Evolutionary conservation across 2,797 vertebrate genomes (phyloP).

Genomic region (Acrossocheilus wenchowensis): DNA sequence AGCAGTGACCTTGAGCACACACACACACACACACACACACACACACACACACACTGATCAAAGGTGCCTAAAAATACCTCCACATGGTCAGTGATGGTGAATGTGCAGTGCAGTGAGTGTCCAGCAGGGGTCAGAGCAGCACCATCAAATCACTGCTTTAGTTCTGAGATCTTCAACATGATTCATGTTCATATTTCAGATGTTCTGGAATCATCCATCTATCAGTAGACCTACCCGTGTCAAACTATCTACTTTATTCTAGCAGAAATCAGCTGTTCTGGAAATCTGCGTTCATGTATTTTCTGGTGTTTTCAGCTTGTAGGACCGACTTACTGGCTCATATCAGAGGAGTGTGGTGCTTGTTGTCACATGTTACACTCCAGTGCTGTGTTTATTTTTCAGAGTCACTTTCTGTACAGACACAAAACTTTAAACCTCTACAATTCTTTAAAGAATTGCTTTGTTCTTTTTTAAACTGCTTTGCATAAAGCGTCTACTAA

Average conservation of each 20-base stretch:
- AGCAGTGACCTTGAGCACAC: conserved; percentile 88
- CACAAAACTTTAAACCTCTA: neutral
- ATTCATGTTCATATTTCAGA: neutral
- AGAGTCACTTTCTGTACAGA: neutral
- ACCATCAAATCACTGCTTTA: conserved; percentile 65
- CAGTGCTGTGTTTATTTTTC: neutral
- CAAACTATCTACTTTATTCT: neutral
- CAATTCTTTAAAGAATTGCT: neutral
- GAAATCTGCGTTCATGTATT: neutral
- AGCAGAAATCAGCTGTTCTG: neutral
- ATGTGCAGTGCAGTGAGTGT: conserved; percentile 40
- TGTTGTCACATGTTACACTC: neutral
- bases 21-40: conserved; percentile 65
- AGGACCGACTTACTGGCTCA: neutral
- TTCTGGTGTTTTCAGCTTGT: neutral
- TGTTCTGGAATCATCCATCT: neutral
- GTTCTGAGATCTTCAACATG: too few relatives aligned
- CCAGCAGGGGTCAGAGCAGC: conserved; percentile 91
- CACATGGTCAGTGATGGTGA: neutral
- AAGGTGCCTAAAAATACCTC: neutral
- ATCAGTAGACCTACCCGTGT: neutral
- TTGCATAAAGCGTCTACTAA: neutral
- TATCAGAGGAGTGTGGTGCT: neutral
- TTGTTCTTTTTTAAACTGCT: neutral
- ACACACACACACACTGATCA: conserved; percentile 8